Evolutionary conservation across 2,888 invertebrate species (phyloP), one percentile per base, ranked within the genome.

Genomic region (Pyrrhosoma nymphula): DNA sequence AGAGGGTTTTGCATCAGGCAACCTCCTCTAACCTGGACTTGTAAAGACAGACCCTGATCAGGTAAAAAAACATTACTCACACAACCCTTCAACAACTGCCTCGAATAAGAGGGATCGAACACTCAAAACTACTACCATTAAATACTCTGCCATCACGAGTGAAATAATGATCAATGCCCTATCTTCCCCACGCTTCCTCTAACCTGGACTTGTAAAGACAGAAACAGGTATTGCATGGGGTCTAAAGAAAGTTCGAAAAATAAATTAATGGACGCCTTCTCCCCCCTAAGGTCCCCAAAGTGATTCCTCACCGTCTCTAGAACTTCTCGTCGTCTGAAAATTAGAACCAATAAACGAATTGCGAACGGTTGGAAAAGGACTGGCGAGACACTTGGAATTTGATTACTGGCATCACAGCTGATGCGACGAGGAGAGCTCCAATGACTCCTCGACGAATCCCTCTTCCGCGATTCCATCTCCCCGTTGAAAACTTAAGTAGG

Each of bases 331-430:
- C n/a, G 69, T 26, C 20, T 26, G 69, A 69, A 69, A 82, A 82
- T 82, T 82, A 82, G 18, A 82, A 18, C 82, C 82, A 82, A 82
- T 82, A 82, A 82, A 82, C 82, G 82, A 82, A 82, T 30, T 23
- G 26, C 82, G 35, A 18, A 82, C 14, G 82, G 82, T 35, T 35
- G 16, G 14, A 82, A 82, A 35, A 82, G 82, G 30, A 18, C 35
- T 16, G 82, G 35, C 35, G 35, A 35, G 82, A 82, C 82, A 16
- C 82, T 82, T 82, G 82, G 82, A 35, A 82, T 82, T 82, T 35
- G 82, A 82, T 82, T 82, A 35, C 82, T 30, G 82, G 82, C 35
- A 35, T 26, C 82, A 82, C 6, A 69, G 69, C 26, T 69, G 69
- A 26, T 16, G 35, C 8, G 82, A 82, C 1, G 82, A 82, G 69